Evolutionary conservation across 2,797 vertebrate genomes (phyloP).

Genomic region (Sebastes nivosus): DNA sequence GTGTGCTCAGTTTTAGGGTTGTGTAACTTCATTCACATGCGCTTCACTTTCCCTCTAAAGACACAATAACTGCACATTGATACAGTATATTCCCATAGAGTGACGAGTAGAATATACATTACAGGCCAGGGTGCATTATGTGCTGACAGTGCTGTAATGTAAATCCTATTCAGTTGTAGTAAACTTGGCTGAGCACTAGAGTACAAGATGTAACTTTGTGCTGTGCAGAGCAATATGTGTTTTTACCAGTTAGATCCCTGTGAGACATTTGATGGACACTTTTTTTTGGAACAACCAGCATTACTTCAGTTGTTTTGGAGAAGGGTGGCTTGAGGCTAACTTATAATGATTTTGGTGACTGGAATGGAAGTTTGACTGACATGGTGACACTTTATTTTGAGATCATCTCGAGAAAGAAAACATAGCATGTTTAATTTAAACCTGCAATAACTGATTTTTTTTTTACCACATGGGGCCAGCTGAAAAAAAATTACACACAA

Average conservation of each 20-base stretch:
- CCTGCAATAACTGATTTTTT: background rate
- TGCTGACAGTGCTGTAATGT: background rate
- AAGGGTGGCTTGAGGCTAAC: background rate
- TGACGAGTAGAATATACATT: background rate
- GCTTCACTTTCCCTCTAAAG: slow-evolving; percentile 10
- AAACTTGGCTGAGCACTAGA: background rate
- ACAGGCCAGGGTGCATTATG: background rate
- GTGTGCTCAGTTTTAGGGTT: slow-evolving; percentile 24
- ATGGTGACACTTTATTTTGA: background rate
- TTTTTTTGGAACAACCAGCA: background rate
- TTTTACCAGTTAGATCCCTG: background rate
- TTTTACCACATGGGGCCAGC: background rate
- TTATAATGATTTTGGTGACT: background rate
- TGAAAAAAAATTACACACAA: background rate
- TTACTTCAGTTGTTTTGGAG: background rate
- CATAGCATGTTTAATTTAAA: background rate
- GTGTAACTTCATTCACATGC: background rate
- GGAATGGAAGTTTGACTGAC: background rate
- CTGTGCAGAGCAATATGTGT: background rate
- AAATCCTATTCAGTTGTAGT: background rate
- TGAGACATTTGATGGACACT: background rate
- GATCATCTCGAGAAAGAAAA: background rate
- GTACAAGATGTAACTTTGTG: background rate
- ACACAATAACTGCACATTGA: background rate
- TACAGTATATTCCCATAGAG: background rate